phyloP scores from a whole-genome alignment of 1,140 invertebrate species.

The Physella acuta region DNA sequence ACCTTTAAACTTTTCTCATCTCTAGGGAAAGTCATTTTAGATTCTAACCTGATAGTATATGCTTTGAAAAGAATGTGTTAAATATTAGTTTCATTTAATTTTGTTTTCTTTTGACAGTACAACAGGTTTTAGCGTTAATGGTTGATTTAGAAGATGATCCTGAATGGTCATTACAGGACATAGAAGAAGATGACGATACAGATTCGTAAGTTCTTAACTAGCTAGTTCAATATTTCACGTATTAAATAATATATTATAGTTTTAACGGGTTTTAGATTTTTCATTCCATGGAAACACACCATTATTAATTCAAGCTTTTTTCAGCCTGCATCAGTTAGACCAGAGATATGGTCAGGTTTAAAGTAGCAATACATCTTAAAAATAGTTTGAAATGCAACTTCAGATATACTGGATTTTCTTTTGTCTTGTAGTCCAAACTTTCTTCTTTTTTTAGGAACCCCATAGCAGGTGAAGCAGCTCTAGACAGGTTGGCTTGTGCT shows the following conservation, averaged over 20 bases:
- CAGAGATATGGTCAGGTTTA: too few relatives aligned
- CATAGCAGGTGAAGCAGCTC: conserved; percentile 91
- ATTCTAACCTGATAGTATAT: too few relatives aligned
- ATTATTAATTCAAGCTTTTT: conserved; percentile 60
- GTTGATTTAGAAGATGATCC: conserved; percentile 92
- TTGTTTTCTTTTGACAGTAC: conserved; percentile 62
- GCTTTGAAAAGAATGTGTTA: too few relatives aligned
- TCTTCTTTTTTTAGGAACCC: conserved; percentile 73
- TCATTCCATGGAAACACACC: not conserved
- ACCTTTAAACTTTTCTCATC: too few relatives aligned
- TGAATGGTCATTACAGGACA: conserved; percentile 72
- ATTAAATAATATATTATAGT: not conserved
- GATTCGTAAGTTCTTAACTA: conserved; percentile 63
- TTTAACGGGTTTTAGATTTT: not conserved
- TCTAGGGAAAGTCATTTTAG: too few relatives aligned
- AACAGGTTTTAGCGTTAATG: conserved; percentile 91
- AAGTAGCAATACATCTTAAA: too few relatives aligned
- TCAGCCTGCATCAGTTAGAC: conserved; percentile 93
- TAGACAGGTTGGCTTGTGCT: conserved; percentile 90
- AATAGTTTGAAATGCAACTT: too few relatives aligned
- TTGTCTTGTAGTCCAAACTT: not conserved
- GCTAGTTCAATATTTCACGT: too few relatives aligned
- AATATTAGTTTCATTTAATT: too few relatives aligned
- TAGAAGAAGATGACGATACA: conserved; percentile 76
- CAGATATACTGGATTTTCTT: not conserved